Evolutionary conservation across 2,888 invertebrate genomes (phyloP), one percentile per base, ranked within the genome.

Genomic region (Agonum fuliginosum): DNA sequence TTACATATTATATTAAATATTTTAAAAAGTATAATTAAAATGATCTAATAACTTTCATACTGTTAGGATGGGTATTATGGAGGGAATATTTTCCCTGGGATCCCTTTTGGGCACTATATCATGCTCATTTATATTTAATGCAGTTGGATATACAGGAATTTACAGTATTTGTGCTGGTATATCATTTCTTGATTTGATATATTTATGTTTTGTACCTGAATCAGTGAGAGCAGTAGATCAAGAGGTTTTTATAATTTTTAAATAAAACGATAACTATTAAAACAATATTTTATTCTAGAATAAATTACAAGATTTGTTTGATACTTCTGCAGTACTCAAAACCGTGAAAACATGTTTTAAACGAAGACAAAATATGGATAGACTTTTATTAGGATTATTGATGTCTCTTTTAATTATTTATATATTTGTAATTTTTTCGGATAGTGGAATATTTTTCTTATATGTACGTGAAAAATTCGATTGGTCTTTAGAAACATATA

Each of bases 61-160:
- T n/a, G n/a, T 41, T 84, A 92, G 93, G 84, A 91, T 93, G 90
- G 91, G 90, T 1, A 81, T 91, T 37, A 84, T 93, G 79, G 92
- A 93, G 82, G 90, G 89, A 0, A 85, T 89, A 0, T 85, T 92
- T 19, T 89, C 90, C 62, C 82, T 89, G 0, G 94, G 94, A 10
- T 86, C 91, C 79, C 87, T 93, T 76, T 75, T 89, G 17, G 94
- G 94, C 8, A 88, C 89, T 8, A 82, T 92, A 19, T 82, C 86
- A 0, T 93, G 93, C 80, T 89, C 93, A 1, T 89, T 90, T 78
- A 81, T 93, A 0, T 89, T 92, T 73, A 87, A 87, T 34, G 83
- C 85, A 1, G 87, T 88, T 17, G 91, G 91, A 8, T 91, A 90
- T 82, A 85, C 41, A 12, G 77, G 77, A 17, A 58, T 77, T 20